These are phyloP conservation scores for Plagiodera versicolora DNA, from an alignment of 2,888 invertebrate genomes.

Conservation along the genomic window DNA sequence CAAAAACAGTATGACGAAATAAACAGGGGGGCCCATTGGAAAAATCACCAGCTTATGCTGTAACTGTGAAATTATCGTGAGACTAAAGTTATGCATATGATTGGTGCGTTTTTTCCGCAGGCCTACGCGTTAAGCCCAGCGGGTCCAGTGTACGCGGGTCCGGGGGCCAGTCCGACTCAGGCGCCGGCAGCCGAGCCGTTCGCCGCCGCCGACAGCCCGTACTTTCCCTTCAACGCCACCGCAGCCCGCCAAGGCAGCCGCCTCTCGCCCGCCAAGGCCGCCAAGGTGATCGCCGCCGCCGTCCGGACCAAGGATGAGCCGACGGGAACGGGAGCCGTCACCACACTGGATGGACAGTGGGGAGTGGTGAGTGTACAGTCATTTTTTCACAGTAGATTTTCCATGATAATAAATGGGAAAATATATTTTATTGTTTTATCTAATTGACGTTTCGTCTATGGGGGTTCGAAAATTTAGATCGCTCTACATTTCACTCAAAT, in stretches of 20 bases:
- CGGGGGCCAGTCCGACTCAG: conserved; percentile 55
- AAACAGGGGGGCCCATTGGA: too few relatives aligned
- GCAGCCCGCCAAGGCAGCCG: conserved; percentile 52
- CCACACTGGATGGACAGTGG: conserved; percentile 51
- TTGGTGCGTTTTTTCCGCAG: conserved; percentile 37
- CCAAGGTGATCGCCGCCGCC: conserved; percentile 49
- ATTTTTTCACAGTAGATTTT: conserved; percentile 4
- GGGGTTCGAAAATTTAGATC: too few relatives aligned
- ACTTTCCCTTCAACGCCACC: conserved; percentile 65
- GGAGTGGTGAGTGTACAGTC: conserved; percentile 49
- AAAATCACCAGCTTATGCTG: too few relatives aligned
- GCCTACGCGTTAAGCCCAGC: conserved; percentile 56
- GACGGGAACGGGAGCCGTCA: conserved; percentile 41
- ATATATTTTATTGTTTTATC: too few relatives aligned
- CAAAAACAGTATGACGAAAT: too few relatives aligned
- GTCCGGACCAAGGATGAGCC: conserved; percentile 43
- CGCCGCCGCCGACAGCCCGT: conserved; percentile 64
- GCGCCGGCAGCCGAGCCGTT: conserved; percentile 61
- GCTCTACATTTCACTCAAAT: too few relatives aligned
- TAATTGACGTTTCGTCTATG: too few relatives aligned
- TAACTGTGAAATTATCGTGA: too few relatives aligned
- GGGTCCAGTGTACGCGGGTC: conserved; percentile 53
- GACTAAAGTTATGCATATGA: too few relatives aligned
- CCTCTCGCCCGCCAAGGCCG: conserved; percentile 58
- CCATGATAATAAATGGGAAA: not conserved